Conservation (phyloP, 2,113 vertebrate genomes). For the Hypanus sabinus region DNA sequence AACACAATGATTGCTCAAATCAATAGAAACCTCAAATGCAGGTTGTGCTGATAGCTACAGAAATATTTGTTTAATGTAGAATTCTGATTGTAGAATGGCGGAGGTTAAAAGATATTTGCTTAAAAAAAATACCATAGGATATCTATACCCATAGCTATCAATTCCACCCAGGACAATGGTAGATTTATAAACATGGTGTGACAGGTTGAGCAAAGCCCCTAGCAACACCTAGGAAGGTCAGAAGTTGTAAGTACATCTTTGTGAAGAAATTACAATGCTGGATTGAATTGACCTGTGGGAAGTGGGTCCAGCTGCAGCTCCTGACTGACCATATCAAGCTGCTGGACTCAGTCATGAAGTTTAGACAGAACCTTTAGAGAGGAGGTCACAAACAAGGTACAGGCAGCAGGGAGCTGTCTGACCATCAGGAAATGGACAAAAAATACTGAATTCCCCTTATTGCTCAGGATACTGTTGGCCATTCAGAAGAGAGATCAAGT, state of each 20-base stretch:
- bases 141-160: neutral
- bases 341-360: too few relatives aligned
- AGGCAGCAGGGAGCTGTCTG: too few relatives aligned
- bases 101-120: neutral
- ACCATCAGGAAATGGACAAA: too few relatives aligned
- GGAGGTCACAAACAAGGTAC: too few relatives aligned
- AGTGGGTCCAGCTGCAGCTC: too few relatives aligned
- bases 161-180: too few relatives aligned
- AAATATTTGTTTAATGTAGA: neutral
- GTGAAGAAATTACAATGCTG: neutral
- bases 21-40: neutral
- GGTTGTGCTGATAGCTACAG: neutral
- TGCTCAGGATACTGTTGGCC: too few relatives aligned
- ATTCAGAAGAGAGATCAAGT: neutral
- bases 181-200: neutral
- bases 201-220: neutral
- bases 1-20: neutral
- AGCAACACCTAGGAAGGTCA: too few relatives aligned
- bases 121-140: neutral
- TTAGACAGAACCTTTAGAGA: too few relatives aligned
- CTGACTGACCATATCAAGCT: neutral
- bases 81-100: neutral
- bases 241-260: neutral
- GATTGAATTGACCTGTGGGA: neutral
- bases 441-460: too few relatives aligned